A percentile compares a stretch with the other conserved stretches of the same genome.
Evolutionary conservation across 2,797 vertebrate species (phyloP).

Genomic region (Melanotaenia nigrans): DNA sequence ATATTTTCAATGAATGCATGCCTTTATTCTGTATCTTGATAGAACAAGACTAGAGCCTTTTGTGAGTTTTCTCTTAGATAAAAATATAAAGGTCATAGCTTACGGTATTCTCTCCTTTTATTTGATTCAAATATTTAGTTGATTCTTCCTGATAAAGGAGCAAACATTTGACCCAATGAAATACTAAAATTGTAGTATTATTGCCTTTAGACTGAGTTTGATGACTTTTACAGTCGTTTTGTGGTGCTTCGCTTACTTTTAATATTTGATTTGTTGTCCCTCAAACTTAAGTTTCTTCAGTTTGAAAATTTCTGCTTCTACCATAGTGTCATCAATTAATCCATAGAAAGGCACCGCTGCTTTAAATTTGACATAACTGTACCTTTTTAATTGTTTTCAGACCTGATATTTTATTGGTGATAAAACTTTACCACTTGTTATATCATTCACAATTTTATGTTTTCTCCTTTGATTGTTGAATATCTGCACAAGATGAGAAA

Average conservation of each 20-base stretch:
- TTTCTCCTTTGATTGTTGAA: not conserved
- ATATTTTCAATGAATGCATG: slow-evolving; percentile 41
- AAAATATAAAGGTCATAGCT: slow-evolving; percentile 25
- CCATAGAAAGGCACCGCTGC: not conserved
- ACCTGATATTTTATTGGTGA: not conserved
- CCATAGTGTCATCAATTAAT: slow-evolving; percentile 7
- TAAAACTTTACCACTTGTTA: not conserved
- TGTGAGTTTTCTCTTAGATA: slow-evolving; percentile 37
- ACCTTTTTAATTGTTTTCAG: not conserved
- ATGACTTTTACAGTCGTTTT: slow-evolving; percentile 14
- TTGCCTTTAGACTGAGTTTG: slow-evolving; percentile 9
- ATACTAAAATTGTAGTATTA: slow-evolving; percentile 1
- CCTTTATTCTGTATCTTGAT: slow-evolving; percentile 58
- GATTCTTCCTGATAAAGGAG: slow-evolving; percentile 7
- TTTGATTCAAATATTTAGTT: slow-evolving; percentile 20
- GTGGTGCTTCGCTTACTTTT: slow-evolving; percentile 17
- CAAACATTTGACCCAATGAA: slow-evolving; percentile 17
- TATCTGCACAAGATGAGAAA: not conserved
- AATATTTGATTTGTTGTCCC: slow-evolving; percentile 9
- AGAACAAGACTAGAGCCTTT: slow-evolving; percentile 53
- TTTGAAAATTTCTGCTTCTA: not conserved
- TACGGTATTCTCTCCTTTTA: slow-evolving; percentile 19
- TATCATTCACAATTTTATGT: not conserved
- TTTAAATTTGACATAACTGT: not conserved
- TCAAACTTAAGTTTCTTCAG: slow-evolving; percentile 6